Base-by-base conservation (phyloP, 2,888 invertebrate species). In the Schizotus pectinicornis region DNA sequence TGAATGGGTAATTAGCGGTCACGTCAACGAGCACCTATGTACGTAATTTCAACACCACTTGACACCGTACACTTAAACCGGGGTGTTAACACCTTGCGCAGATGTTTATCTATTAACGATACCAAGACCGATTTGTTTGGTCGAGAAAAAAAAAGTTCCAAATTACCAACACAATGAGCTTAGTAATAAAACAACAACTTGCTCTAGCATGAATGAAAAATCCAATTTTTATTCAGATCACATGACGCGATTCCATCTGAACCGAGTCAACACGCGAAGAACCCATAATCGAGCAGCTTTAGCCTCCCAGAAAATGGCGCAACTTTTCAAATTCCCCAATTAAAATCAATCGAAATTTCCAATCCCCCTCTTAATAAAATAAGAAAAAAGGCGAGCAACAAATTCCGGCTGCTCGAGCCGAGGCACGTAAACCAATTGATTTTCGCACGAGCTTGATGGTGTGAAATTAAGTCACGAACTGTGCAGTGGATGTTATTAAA, bases 271-370 rank as follows among this genome's bases (percentile, higher is more conserved):
- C 63, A 63, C 63, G 63, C 63, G 41, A 63, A 61, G 59, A 52
- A 59, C 39, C 56, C 63, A 63, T 63, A 63, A 63, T 56, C 59
- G 59, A 43, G 48, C 48, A 63, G 47, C 58, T 53, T 61, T 53
- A 58, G 58, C 63, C 63, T 43, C 38, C 43, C 59, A 38, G 47
- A 38, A 50, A 52, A 53, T n/a, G n/a, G n/a, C 22, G 22, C 22
- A 22, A 22, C 5, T 22, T 22, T 22, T 22, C 22, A 22, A 22
- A 22, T 22, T 22, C 5, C 11, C 6, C 36, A 35, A 35, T 35
- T 35, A 9, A 11, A 35, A 35, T 35, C 36, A 11, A 11, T 35
- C 36, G 36, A 35, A 35, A 35, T 9, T 35, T 11, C 2, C 2
- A 11, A 9, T 35, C 36, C 6, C 7, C 36, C 36, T 35, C 36